A percentile compares a stretch with the other conserved stretches of the same genome.
phyloP scores from a whole-genome alignment of 2,888 invertebrate species.

The Nasonovia ribisnigri region DNA sequence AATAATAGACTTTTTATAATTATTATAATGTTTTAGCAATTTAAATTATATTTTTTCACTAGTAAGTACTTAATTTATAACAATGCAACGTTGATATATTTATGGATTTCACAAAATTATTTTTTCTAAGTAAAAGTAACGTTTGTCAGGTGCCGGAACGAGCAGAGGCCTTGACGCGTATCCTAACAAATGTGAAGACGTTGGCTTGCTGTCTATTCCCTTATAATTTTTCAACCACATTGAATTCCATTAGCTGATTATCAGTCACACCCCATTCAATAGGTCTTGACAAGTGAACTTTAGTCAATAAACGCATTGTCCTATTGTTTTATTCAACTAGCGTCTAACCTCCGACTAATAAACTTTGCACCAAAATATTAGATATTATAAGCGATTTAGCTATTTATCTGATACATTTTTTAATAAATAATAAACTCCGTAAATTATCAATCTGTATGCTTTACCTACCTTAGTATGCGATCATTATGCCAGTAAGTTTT shows the following conservation, averaged over 20 bases:
- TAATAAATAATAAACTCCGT: not conserved
- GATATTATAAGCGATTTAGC: not conserved
- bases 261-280: constrained; percentile 30
- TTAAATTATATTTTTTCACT: not conserved
- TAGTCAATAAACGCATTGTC: constrained; percentile 19
- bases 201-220: not conserved
- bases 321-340: not conserved
- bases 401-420: not conserved
- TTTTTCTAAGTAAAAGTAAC: not conserved
- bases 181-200: not conserved
- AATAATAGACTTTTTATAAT: not conserved
- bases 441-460: not conserved
- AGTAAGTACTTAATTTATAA: not conserved
- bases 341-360: not conserved
- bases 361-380: not conserved
- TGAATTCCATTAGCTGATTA: constrained; percentile 42
- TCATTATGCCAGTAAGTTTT: not conserved
- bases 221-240: constrained; percentile 24
- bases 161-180: not conserved
- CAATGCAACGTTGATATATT: not conserved
- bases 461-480: not conserved
- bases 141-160: not conserved
- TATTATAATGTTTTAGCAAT: not conserved
- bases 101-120: not conserved
- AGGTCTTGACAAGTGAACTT: constrained; percentile 22